Conservation (phyloP, 2,888 invertebrate genomes). For the Beris morrisii region DNA sequence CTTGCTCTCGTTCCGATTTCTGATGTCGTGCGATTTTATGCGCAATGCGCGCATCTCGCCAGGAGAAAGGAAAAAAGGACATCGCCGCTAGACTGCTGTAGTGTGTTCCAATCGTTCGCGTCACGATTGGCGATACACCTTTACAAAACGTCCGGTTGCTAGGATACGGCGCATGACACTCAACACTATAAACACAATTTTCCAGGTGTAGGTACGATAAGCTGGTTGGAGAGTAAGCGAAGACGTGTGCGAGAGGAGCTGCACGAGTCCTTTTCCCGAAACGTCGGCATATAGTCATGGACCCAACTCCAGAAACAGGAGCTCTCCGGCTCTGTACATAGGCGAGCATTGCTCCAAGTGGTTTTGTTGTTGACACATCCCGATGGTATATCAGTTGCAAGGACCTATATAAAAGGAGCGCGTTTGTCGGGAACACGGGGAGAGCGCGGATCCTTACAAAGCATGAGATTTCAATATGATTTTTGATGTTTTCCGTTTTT, state of each 20-base stretch:
- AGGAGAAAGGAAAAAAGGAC: too few species aligned
- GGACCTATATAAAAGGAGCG: background rate
- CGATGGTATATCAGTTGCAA: background rate
- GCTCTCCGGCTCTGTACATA: constrained; percentile 10
- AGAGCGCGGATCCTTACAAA: constrained; percentile 14
- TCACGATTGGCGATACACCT: constrained; percentile 9
- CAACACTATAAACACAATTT: background rate
- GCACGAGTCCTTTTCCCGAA: constrained; percentile 4
- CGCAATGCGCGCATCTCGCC: constrained; percentile 5
- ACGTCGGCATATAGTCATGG: constrained; percentile 19
- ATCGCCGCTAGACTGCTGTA: background rate
- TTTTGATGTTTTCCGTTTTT: constrained; percentile 28
- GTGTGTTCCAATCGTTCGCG: constrained; percentile 7
- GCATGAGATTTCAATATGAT: constrained; percentile 34
- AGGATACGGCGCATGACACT: constrained; percentile 24
- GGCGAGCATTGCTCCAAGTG: constrained; percentile 8
- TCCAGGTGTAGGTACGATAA: constrained; percentile 4
- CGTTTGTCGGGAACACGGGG: constrained; percentile 4
- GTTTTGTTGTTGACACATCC: constrained; percentile 26
- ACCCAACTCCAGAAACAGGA: constrained; percentile 4
- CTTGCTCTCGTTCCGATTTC: background rate
- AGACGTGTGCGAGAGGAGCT: constrained; percentile 1
- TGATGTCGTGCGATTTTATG: background rate
- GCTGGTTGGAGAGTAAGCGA: background rate
- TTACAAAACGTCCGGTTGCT: constrained; percentile 13